Evolutionary conservation across 2,113 vertebrate species (phyloP).

Genomic region (Chloebia gouldiae): DNA sequence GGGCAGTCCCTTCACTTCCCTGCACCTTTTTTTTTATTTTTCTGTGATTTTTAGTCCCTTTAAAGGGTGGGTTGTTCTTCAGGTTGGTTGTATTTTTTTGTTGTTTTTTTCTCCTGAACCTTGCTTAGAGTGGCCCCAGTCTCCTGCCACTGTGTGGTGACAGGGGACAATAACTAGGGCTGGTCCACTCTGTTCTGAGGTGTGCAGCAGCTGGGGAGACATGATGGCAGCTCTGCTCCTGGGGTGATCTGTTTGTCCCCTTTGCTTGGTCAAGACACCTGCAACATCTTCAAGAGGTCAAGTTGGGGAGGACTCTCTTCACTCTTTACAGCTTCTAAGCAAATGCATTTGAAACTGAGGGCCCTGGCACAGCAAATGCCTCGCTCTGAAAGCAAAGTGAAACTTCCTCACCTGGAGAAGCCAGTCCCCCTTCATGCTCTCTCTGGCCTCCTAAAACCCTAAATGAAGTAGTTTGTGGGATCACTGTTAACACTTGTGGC

Average conservation of each 20-base stretch:
- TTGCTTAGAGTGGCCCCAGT: not conserved
- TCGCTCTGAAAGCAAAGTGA: not conserved
- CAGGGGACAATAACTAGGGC: not conserved
- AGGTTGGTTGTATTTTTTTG: not conserved
- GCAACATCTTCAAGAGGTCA: not conserved
- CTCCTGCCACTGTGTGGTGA: not conserved
- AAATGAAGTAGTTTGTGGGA: not conserved
- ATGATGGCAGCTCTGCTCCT: not conserved
- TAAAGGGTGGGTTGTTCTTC: not conserved
- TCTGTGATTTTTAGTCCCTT: not conserved
- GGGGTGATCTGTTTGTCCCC: not conserved
- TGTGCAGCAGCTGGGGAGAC: not conserved
- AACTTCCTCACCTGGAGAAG: not conserved
- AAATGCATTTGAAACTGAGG: rapidly evolving
- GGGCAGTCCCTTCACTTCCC: not conserved
- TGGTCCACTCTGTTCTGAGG: not conserved
- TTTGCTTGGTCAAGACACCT: not conserved
- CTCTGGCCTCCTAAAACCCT: not conserved
- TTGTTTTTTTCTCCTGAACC: not conserved
- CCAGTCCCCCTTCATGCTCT: not conserved
- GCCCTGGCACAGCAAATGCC: not conserved
- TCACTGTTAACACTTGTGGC: not conserved
- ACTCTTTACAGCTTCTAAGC: not conserved
- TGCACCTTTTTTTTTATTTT: not conserved
- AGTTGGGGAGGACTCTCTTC: not conserved